Conservation (phyloP, 2,888 invertebrate genomes). For the Rotaria macrura region DNA sequence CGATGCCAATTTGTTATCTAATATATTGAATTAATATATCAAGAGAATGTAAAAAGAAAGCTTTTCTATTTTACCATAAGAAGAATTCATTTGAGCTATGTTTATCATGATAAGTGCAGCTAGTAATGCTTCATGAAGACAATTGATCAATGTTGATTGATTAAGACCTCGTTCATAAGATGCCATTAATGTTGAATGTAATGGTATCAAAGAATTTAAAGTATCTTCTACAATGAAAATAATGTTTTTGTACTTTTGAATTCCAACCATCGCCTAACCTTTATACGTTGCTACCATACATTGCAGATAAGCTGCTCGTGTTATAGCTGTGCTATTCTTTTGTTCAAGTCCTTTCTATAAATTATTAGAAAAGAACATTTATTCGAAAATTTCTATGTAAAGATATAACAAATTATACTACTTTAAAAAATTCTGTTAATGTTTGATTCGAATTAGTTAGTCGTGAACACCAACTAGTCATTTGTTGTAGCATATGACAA, state of each 20-base stretch:
- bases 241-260: no score
- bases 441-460: background rate
- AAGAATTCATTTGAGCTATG: background rate
- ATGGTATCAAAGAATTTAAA: background rate
- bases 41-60: background rate
- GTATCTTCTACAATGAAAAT: background rate
- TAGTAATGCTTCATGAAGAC: constrained; percentile 23
- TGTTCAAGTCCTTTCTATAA: constrained; percentile 3
- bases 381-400: background rate
- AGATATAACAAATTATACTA: background rate
- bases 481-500: constrained; percentile 20
- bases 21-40: background rate
- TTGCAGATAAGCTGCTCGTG: constrained; percentile 9
- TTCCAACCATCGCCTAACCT: background rate
- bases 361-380: background rate
- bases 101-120: constrained; percentile 20
- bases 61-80: background rate
- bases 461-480: background rate
- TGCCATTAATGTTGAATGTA: background rate
- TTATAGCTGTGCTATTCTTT: background rate
- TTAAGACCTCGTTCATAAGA: constrained; percentile 18
- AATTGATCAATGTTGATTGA: constrained; percentile 13
- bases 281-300: background rate
- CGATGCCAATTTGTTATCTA: background rate
- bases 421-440: constrained; percentile 1